Evolutionary conservation across 2,888 invertebrate genomes (phyloP), one percentile per base, ranked within the genome.

Genomic region (Leptothorax acervorum): DNA sequence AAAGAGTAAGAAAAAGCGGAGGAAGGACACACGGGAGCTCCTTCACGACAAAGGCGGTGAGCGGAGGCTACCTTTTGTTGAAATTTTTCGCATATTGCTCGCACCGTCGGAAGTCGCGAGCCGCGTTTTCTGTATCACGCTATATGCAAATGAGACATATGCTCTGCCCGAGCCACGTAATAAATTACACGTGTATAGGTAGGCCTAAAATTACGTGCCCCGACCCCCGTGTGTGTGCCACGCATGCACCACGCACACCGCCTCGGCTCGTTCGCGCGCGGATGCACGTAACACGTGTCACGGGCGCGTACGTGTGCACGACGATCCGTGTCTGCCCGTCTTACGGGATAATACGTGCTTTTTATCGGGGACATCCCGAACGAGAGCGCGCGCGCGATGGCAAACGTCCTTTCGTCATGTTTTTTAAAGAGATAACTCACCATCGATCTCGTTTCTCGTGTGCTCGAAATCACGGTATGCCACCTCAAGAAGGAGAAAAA

Each of bases 91-190:
- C 85, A 76, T 86, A 91, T 89, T 82, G 89, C 84, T 83, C 83
- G 42, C 70, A 71, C 88, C 88, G 88, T 92, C 89, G 92, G 90
- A 91, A 92, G 89, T 89, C 87, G 82, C 45, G 83, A 71, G 57
- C 82, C 76, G 85, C 76, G 84, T 90, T 90, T 89, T 88, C 86
- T 86, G 88, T 92, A 92, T 92, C 93, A 93, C 93, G 93, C 93
- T 90, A 93, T 91, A 93, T 93, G 93, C 92, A 92, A 93, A 93
- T 93, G 90, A 90, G 92, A 92, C 93, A 93, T 92, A 92, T 93
- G 93, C 90, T 89, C 91, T 89, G 88, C 86, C 83, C 86, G 86
- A 86, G 89, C 85, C 90, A 89, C 90, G 88, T 92, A 92, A 92
- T 93, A 93, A 93, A 93, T 93, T 93, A 92, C 90, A 89, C 86